A percentile compares a stretch with the other conserved stretches of the same genome.
Conservation (phyloP, 2,113 vertebrate genomes). For the Egretta garzetta region DNA sequence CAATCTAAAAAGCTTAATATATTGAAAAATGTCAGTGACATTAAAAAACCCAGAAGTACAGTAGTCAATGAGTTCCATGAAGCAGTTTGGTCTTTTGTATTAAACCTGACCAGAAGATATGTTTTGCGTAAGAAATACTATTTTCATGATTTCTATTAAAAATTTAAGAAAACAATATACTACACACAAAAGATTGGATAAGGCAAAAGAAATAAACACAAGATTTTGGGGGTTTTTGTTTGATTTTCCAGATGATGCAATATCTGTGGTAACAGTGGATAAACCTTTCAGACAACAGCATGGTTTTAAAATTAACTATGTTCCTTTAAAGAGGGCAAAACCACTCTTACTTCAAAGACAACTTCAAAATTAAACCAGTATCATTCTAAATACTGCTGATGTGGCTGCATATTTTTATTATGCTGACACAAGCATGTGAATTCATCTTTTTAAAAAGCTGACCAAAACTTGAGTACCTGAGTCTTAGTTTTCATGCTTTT, state of each 20-base stretch:
- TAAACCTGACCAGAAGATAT: background rate
- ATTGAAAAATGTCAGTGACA: background rate
- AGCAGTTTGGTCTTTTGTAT: background rate
- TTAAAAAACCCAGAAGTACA: background rate
- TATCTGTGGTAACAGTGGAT: background rate
- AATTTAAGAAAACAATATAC: background rate
- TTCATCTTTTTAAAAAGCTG: background rate
- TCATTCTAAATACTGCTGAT: background rate
- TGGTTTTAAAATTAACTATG: background rate
- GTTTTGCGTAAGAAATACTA: background rate
- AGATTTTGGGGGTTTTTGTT: background rate
- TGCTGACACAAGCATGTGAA: background rate
- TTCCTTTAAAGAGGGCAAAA: background rate
- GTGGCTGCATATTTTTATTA: background rate
- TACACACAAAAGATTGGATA: background rate
- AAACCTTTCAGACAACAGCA: background rate
- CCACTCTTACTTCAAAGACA: background rate
- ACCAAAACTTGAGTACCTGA: constrained; percentile 80
- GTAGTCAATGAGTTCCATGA: background rate
- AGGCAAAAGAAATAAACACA: background rate
- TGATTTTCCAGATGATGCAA: background rate
- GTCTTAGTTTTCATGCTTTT: constrained; percentile 88
- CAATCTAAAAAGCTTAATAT: background rate
- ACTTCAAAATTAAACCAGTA: background rate
- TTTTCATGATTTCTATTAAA: background rate